Percentiles rank a stretch among this genome's conserved stretches.
These are phyloP conservation scores for Antechinus flavipes DNA, from an alignment of 2,113 vertebrate genomes.

Conservation along the genomic window DNA sequence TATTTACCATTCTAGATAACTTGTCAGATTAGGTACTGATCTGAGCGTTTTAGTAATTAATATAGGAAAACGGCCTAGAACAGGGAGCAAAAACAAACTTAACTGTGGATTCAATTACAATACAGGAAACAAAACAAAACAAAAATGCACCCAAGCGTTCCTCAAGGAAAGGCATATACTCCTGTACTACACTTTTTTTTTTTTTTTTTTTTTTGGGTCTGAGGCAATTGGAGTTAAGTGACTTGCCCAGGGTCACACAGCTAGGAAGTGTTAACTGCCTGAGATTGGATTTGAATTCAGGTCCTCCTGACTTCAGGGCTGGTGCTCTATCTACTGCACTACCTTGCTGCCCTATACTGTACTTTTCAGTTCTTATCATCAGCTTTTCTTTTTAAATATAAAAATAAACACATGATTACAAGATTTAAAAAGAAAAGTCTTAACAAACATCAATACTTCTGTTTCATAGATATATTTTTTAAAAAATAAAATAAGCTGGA, in stretches of 20 bases:
- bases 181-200: not conserved
- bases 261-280: no score
- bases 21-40: not conserved
- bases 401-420: not conserved
- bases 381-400: not conserved
- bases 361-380: not conserved
- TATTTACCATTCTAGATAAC: conserved; percentile 7
- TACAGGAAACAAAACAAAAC: conserved; percentile 6
- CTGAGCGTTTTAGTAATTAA: conserved; percentile 26
- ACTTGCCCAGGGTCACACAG: no score
- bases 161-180: not conserved
- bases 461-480: not conserved
- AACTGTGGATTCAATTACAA: not conserved
- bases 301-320: no score
- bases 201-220: no score
- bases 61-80: not conserved
- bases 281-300: no score
- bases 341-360: no score
- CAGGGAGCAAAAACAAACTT: conserved; percentile 7
- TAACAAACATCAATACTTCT: not conserved
- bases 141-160: not conserved
- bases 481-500: not conserved
- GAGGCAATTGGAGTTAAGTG: no score
- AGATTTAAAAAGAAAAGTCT: not conserved
- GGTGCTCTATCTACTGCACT: no score